Conservation (phyloP, 1,140 invertebrate species). For the Chymomyza costata region DNA sequence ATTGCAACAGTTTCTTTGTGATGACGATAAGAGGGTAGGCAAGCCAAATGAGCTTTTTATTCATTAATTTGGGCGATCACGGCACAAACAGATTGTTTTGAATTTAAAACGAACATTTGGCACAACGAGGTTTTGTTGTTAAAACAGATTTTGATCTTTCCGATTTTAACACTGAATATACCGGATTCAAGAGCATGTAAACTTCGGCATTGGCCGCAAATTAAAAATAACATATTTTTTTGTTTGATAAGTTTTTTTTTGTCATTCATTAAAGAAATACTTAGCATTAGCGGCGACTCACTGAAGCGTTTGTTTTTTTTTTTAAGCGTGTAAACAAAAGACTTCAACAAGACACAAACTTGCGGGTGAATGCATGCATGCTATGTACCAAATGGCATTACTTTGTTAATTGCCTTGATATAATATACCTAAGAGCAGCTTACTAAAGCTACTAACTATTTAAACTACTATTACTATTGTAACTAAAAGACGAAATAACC, state of each 20-base stretch:
- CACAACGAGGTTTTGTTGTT: no score
- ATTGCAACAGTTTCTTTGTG: no score
- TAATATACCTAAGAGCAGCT: conserved; percentile 42
- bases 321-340: conserved; percentile 48
- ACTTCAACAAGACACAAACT: conserved; percentile 58
- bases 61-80: no score
- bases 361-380: conserved; percentile 21
- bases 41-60: no score
- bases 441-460: conserved; percentile 31
- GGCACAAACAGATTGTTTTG: no score
- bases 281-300: conserved; percentile 3
- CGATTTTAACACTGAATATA: no score
- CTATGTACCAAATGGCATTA: conserved; percentile 29
- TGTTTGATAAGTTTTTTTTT: background rate
- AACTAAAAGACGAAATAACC: no score
- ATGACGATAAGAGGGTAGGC: no score
- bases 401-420: conserved; percentile 29
- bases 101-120: no score
- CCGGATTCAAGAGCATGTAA: no score
- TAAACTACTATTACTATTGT: background rate
- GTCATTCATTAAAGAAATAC: background rate
- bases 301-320: conserved; percentile 10
- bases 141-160: background rate
- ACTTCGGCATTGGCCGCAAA: background rate
- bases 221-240: background rate